These are phyloP conservation scores for Nemoura dubitans DNA, from an alignment of 2,888 invertebrate genomes.

Conservation along the genomic window DNA sequence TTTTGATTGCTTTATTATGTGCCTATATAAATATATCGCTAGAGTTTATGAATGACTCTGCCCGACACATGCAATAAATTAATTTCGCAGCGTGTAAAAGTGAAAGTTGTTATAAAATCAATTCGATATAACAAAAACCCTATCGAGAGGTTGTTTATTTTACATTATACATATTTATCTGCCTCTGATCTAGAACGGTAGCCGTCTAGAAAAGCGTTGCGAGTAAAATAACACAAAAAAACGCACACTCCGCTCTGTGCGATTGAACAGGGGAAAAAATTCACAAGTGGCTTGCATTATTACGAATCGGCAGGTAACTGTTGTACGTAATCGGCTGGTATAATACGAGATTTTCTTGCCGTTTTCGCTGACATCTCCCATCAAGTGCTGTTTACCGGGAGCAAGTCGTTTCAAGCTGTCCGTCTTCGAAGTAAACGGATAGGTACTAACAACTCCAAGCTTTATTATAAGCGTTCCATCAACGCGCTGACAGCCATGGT, in stretches of 20 bases:
- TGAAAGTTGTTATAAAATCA: slow-evolving; percentile 38
- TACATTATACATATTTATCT: slow-evolving; percentile 35
- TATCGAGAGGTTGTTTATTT: slow-evolving; percentile 34
- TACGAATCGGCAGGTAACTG: slow-evolving; percentile 1
- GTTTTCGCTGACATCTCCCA: slow-evolving; percentile 25
- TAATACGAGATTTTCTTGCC: slow-evolving; percentile 8
- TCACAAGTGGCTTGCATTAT: not conserved
- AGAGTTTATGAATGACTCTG: slow-evolving; percentile 34
- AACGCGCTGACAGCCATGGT: not conserved
- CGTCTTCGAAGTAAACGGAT: slow-evolving; percentile 1
- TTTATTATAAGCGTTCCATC: slow-evolving; percentile 28
- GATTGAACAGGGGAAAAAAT: not conserved
- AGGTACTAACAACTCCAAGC: slow-evolving; percentile 17
- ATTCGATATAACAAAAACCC: slow-evolving; percentile 35
- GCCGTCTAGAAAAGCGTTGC: slow-evolving; percentile 17
- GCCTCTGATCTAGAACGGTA: slow-evolving; percentile 40
- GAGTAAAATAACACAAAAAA: slow-evolving; percentile 8
- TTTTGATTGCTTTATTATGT: slow-evolving; percentile 47
- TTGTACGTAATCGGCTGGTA: not conserved
- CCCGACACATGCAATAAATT: slow-evolving; percentile 37
- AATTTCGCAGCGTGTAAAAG: slow-evolving; percentile 38
- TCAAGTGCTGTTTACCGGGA: not conserved
- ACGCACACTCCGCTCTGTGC: not conserved
- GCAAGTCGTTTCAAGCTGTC: not conserved
- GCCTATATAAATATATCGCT: slow-evolving; percentile 30